Evolutionary conservation across 2,888 invertebrate genomes (phyloP).

Genomic region (Meteorus cinctellus): DNA sequence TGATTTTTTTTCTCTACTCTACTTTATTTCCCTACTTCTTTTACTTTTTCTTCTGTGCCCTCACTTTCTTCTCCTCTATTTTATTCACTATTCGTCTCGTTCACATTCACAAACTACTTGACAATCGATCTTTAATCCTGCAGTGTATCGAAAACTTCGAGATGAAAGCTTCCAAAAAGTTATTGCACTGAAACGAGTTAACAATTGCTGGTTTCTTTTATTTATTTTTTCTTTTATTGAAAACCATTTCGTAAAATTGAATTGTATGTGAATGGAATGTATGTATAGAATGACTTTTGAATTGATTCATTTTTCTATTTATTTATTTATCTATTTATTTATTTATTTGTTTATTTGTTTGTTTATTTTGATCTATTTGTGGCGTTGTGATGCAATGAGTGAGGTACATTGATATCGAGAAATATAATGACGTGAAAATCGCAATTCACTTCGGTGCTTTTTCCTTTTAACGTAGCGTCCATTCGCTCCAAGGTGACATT

Average conservation of each 20-base stretch:
- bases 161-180: slow-evolving; percentile 5
- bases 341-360: slow-evolving; percentile 1
- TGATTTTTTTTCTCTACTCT: background rate
- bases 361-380: slow-evolving; percentile 6
- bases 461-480: slow-evolving; percentile 16
- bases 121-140: slow-evolving; percentile 14
- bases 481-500: slow-evolving; percentile 47
- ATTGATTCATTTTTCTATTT: slow-evolving; percentile 1
- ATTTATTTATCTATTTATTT: slow-evolving; percentile 8
- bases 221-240: slow-evolving; percentile 16
- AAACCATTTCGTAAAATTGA: slow-evolving; percentile 17
- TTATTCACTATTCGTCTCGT: background rate
- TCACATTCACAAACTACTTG: slow-evolving; percentile 1
- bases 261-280: slow-evolving; percentile 16
- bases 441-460: slow-evolving; percentile 1
- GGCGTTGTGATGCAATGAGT: slow-evolving; percentile 28
- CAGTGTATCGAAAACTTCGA: background rate
- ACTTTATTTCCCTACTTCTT: background rate
- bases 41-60: background rate
- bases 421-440: slow-evolving; percentile 32
- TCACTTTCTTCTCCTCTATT: background rate
- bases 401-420: background rate
- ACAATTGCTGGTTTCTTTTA: background rate
- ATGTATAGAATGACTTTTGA: background rate
- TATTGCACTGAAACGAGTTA: background rate